Conservation (phyloP, 2,113 vertebrate species). For the Sylvicapra grimmia region DNA sequence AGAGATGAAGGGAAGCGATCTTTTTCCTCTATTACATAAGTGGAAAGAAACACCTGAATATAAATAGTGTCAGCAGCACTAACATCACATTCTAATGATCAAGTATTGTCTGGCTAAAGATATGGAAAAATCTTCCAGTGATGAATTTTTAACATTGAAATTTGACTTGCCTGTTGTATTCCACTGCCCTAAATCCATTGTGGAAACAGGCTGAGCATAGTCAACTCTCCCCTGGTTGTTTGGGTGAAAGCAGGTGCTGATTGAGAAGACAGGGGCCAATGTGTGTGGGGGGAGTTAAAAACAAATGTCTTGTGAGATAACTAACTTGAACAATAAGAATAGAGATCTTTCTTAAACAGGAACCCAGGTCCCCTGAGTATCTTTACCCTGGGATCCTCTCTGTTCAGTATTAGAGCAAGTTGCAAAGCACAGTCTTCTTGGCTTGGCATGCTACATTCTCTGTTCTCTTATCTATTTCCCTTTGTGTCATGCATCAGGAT, state of each 20-base stretch:
- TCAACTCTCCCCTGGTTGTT: conserved; percentile 12
- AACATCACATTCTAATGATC: not conserved
- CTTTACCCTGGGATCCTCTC: not conserved
- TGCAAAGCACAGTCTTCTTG: not conserved
- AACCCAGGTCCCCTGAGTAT: not conserved
- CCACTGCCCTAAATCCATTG: conserved; percentile 43
- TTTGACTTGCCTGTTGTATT: conserved; percentile 51
- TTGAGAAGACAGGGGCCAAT: conserved; percentile 7
- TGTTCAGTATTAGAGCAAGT: not conserved
- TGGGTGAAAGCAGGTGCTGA: conserved; percentile 33
- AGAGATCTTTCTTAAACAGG: not conserved
- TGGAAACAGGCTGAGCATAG: conserved; percentile 51
- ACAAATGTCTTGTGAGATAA: not conserved
- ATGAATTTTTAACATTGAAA: conserved; percentile 67
- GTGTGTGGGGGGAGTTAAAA: not conserved
- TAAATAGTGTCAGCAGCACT: not conserved
- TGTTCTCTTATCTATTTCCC: not conserved
- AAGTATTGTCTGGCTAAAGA: conserved; percentile 13
- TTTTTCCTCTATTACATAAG: not conserved
- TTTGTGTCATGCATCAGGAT: not conserved
- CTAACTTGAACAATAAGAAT: not conserved
- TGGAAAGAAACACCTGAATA: not conserved
- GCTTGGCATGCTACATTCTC: not conserved
- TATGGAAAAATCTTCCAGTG: conserved; percentile 41
- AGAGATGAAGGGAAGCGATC: not conserved